Conservation (phyloP, 2,113 vertebrate genomes). For the Notechis scutatus region DNA sequence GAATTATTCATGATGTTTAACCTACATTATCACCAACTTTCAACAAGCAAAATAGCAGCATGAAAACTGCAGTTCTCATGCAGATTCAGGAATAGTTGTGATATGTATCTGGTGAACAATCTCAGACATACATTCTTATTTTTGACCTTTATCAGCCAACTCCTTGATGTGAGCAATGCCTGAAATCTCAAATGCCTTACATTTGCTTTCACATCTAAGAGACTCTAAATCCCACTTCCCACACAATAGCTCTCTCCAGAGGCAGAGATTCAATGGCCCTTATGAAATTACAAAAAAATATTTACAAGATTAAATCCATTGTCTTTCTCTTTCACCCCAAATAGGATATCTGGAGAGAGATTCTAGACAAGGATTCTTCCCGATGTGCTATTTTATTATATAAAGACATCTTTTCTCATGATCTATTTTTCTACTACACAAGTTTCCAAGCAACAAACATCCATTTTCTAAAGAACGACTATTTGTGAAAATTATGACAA, state of each 20-base stretch:
- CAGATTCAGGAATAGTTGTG: background rate
- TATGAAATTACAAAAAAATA: background rate
- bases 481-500: background rate
- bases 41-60: background rate
- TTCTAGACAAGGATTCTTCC: background rate
- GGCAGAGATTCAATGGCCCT: background rate
- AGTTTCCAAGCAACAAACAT: background rate
- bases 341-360: background rate
- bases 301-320: background rate
- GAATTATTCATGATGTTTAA: background rate
- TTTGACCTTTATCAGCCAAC: background rate
- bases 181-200: background rate
- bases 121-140: background rate
- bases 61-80: background rate
- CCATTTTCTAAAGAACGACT: background rate
- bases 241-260: background rate
- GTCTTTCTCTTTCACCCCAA: background rate
- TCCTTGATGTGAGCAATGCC: background rate
- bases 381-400: background rate
- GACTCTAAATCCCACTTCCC: background rate
- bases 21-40: background rate
- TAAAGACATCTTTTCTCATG: background rate
- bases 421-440: background rate
- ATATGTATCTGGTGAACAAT: background rate
- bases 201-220: background rate